Base-by-base conservation (phyloP, 2,113 vertebrate species). In the Falco punctatus region DNA sequence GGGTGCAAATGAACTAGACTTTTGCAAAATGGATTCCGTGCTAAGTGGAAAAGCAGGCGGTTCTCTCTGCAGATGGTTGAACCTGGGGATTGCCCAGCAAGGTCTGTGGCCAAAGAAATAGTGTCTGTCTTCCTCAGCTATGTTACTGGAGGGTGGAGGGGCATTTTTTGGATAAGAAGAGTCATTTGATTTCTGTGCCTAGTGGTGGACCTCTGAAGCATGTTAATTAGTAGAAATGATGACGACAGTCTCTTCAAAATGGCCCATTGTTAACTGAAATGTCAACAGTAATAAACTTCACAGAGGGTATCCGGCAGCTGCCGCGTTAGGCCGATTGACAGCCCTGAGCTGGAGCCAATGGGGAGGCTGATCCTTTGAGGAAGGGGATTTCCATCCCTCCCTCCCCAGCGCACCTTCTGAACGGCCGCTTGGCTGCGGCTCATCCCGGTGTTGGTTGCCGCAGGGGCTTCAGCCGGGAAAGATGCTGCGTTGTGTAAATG, bases 361-460 rank as follows among this genome's bases (percentile, higher is more conserved):
- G 9, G 20, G 44, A 66, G 49, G 46, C 55, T 28, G 55, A 13
- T n/a, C 13, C 58, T 44, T 20, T 21, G 66, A 51, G 81, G 48
- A 57, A 32, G 57, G 32, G 6, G 64, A 44, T 33, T 49, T 35
- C 55, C 42, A 8, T n/a, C 75, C 48, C 1, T 28, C 35, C 33
- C 35, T 83, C 17, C 38, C 46, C 26, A 44, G 1, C 1, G 0
- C 30, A n/a, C 69, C 17, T 51, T 46, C 64, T 9, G n/a, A 7
- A 14, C 0, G 35, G 49, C 57, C 9, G 10, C n/a, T 74, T 0
- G 1, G 1, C 12, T 10, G 35, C 20, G 67, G 10, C 8, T 52
- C 57, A 17, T 16, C 72, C 52, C 0, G 8, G 13, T 8, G 22
- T 5, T 64, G 16, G 1, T 21, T 54, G 33, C 58, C 46, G 87